These are phyloP conservation scores for Triops cancriformis DNA, from an alignment of 1,140 invertebrate genomes.

Conservation along the genomic window DNA sequence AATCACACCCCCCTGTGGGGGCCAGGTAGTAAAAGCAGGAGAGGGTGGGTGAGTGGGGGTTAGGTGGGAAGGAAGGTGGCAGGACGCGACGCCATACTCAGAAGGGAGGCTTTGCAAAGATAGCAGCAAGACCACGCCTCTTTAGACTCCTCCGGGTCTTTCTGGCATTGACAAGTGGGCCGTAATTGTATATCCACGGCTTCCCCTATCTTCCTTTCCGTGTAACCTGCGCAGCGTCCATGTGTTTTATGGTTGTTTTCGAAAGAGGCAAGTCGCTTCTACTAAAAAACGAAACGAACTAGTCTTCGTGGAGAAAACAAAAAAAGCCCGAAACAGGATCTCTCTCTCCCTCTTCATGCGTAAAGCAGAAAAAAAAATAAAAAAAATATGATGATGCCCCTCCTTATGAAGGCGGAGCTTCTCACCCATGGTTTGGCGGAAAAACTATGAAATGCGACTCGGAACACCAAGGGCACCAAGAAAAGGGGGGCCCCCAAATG, in stretches of 20 bases:
- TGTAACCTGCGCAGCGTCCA: slow-evolving; percentile 12
- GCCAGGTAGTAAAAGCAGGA: not conserved
- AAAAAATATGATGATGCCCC: not conserved
- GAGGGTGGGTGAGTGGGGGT: not conserved
- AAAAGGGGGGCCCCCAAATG: not conserved
- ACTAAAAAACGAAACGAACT: slow-evolving; percentile 5
- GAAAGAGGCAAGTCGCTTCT: slow-evolving; percentile 2
- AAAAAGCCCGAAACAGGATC: slow-evolving; percentile 16
- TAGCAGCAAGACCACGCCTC: slow-evolving; percentile 1
- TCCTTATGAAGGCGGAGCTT: not conserved
- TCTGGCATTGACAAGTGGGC: slow-evolving; percentile 12
- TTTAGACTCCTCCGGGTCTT: not conserved
- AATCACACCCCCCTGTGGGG: slow-evolving; percentile 8
- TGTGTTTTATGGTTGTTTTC: slow-evolving; percentile 14
- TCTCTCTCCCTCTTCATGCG: not conserved
- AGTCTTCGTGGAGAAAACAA: slow-evolving; percentile 26
- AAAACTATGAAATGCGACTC: not conserved
- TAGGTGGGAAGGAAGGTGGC: not conserved
- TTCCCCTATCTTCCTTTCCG: slow-evolving; percentile 4
- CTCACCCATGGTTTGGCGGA: not conserved
- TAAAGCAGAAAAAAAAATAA: not conserved
- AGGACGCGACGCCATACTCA: not conserved
- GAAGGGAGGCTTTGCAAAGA: not conserved
- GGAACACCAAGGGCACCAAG: not conserved
- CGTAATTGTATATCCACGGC: not conserved